Base-by-base conservation (phyloP, 1,140 invertebrate species). In the Ericerus pela region DNA sequence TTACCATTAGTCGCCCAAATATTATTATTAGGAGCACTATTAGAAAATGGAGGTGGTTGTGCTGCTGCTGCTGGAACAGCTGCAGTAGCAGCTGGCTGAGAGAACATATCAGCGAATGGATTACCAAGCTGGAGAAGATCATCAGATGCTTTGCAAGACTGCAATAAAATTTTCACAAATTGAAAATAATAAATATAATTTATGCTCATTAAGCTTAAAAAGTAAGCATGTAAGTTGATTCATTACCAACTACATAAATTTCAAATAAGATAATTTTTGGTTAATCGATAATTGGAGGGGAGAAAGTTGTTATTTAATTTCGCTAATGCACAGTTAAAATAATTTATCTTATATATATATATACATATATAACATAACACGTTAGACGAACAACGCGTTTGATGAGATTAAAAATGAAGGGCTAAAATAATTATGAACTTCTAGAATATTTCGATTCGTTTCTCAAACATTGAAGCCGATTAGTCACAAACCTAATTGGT, bases 71-170 rank as follows among this genome's bases (percentile, higher is more conserved):
- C 57, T 36, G 63, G 16, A 41, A 57, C 64, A 38, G 65, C 61
- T 27, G 68, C 66, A 6, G 69, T 65, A 56, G 71, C 65, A 57
- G 74, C 67, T 36, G 70, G 73, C 47, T 76, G 76, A 33, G 66
- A 62, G 67, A 89, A 88, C 73, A 87, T 88, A 66, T 92, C 86
- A 29, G 85, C 83, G 69, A 94, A 95, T 22, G 91, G 91, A 77
- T 94, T 95, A 43, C 79, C 75, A 60, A 94, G 72, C 65, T 89
- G 85, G 30, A 95, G 75, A 57, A 94, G 73, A 73, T 94, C 91
- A 65, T 93, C 89, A 6, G 87, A 90, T 22, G 88, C 84, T 72
- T 84, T 88, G 30, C 67, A 63, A 69, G 37, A 43, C 57, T 53
- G 55, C 30, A 56, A 59, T 56, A 54, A 53, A 51, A 52, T 28